Evolutionary conservation across 2,888 invertebrate genomes (phyloP).

Genomic region (Mellilla xanthometata): DNA sequence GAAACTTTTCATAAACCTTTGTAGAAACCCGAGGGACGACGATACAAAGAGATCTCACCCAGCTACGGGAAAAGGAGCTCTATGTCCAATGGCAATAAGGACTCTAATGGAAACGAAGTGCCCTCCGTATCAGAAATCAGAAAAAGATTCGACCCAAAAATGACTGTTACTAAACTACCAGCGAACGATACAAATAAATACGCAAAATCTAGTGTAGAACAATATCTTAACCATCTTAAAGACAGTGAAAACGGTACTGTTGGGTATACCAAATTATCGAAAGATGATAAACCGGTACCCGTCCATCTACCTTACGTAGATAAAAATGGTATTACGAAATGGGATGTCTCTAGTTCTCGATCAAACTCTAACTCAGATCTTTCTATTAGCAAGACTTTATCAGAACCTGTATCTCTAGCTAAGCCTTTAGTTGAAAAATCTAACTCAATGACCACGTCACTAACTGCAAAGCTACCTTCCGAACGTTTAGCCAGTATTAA

Average conservation of each 20-base stretch:
- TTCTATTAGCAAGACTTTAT: conserved; percentile 72
- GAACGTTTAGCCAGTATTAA: conserved; percentile 73
- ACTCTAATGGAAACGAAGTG: conserved; percentile 83
- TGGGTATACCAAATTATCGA: conserved; percentile 62
- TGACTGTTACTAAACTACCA: conserved; percentile 75
- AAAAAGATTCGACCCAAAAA: conserved; percentile 80
- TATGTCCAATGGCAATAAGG: conserved; percentile 73
- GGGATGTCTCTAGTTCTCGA: conserved; percentile 62
- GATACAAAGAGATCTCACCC: conserved; percentile 64
- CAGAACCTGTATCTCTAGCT: conserved; percentile 66
- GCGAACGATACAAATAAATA: conserved; percentile 61
- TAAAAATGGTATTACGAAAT: conserved; percentile 62
- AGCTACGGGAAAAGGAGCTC: conserved; percentile 65
- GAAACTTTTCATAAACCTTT: conserved; percentile 57
- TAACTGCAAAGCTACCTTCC: conserved; percentile 63
- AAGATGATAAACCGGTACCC: conserved; percentile 73
- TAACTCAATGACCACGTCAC: conserved; percentile 60
- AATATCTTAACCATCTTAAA: conserved; percentile 67
- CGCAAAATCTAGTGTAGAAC: conserved; percentile 59
- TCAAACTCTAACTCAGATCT: conserved; percentile 70
- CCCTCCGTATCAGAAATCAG: conserved; percentile 83
- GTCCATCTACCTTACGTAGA: conserved; percentile 70
- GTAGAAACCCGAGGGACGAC: conserved; percentile 74
- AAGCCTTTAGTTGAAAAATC: conserved; percentile 59
- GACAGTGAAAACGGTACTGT: conserved; percentile 68